Conservation (phyloP, 2,797 vertebrate genomes). For the Psittacula echo region DNA sequence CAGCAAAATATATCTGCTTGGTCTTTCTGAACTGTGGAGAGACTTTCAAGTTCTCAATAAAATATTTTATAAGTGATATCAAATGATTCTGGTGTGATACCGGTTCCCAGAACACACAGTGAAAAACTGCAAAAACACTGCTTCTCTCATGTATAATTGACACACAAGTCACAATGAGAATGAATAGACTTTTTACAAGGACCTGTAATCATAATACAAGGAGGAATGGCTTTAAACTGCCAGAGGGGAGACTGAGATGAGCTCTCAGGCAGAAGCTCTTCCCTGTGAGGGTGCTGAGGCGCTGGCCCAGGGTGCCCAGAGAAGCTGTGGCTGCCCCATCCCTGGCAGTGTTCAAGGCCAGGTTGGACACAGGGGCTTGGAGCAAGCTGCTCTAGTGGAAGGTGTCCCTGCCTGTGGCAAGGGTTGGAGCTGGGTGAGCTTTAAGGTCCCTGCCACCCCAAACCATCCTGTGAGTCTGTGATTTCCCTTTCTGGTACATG, state of each 20-base stretch:
- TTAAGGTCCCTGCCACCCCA: too few species aligned
- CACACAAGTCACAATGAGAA: background rate
- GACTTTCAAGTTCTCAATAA: background rate
- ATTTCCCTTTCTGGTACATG: rapidly evolving
- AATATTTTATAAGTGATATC: background rate
- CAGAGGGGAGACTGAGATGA: background rate
- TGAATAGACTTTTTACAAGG: background rate
- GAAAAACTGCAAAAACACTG: background rate
- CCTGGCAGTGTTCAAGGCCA: too few species aligned
- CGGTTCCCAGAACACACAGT: background rate
- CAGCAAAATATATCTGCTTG: background rate
- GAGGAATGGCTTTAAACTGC: background rate
- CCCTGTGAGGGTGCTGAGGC: too few species aligned
- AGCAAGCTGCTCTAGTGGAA: too few species aligned
- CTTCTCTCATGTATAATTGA: background rate
- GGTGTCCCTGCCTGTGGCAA: too few species aligned
- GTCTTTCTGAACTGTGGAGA: background rate
- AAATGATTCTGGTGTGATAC: background rate
- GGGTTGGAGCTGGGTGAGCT: too few species aligned
- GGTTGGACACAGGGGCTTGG: too few species aligned
- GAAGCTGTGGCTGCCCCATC: too few species aligned
- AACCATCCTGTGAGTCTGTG: background rate
- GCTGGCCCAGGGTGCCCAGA: too few species aligned
- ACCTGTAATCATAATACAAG: background rate
- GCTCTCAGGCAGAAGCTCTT: background rate